phyloP scores from a whole-genome alignment of 2,113 vertebrate species.

The Perognathus longimembris region DNA sequence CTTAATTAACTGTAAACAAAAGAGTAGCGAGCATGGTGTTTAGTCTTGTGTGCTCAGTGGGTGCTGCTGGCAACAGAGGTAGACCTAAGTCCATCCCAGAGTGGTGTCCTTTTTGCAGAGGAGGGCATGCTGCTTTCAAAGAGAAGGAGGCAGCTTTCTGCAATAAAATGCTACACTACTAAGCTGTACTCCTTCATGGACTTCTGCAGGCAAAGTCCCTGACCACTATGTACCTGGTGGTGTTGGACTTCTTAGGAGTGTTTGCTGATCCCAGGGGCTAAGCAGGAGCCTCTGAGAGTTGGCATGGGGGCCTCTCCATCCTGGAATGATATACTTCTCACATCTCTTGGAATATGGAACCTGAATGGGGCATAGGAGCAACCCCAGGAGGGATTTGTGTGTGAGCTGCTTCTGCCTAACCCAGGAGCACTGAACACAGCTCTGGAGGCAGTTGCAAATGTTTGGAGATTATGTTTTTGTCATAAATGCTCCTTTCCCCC shows the following conservation, averaged over 20 bases:
- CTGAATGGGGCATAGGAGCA: no score
- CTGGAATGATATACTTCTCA: background rate
- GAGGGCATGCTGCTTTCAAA: constrained; percentile 53
- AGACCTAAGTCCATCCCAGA: constrained; percentile 75
- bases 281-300: background rate
- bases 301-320: background rate
- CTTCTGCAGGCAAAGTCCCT: background rate
- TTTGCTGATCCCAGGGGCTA: background rate
- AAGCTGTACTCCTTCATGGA: background rate
- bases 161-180: no score
- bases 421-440: no score
- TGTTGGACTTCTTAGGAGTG: background rate
- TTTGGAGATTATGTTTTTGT: background rate
- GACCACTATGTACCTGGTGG: background rate
- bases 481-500: background rate
- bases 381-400: no score
- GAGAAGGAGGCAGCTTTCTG: background rate
- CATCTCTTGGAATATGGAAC: background rate
- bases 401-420: background rate
- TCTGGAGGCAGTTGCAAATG: background rate
- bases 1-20: constrained; percentile 92
- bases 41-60: constrained; percentile 75
- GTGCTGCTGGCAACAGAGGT: constrained; percentile 43
- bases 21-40: constrained; percentile 84
- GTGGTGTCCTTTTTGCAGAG: constrained; percentile 79